Evolutionary conservation across 2,113 vertebrate genomes (phyloP).

Genomic region (Nycticryphes semicollaris): DNA sequence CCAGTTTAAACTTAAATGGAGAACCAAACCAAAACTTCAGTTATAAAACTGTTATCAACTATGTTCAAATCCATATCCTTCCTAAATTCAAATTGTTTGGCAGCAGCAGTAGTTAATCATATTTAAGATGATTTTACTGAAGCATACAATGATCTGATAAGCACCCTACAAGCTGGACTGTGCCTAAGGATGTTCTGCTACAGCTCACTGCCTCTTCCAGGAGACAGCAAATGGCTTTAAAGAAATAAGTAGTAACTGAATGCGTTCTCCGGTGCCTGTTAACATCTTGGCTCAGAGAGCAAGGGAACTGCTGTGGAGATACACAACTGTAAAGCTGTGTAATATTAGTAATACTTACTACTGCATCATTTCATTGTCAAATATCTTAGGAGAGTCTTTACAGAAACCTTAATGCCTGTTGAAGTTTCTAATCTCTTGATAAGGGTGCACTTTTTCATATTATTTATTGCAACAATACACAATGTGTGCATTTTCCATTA

Average conservation of each 20-base stretch:
- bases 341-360: neutral
- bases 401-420: neutral
- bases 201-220: neutral
- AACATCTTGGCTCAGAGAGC: neutral
- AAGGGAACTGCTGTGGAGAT: neutral
- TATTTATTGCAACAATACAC: neutral
- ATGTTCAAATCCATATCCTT: neutral
- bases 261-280: neutral
- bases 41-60: neutral
- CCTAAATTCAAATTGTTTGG: neutral
- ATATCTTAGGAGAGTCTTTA: neutral
- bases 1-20: neutral
- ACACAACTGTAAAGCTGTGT: neutral
- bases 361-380: neutral
- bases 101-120: neutral
- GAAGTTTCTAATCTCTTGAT: neutral
- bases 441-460: neutral
- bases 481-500: neutral
- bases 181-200: neutral
- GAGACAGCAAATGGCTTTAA: neutral
- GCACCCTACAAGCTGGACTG: neutral
- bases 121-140: neutral
- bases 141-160: neutral
- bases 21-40: neutral
- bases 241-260: neutral